Evolutionary conservation across 2,888 invertebrate species (phyloP).

Genomic region (Clostera curtula): DNA sequence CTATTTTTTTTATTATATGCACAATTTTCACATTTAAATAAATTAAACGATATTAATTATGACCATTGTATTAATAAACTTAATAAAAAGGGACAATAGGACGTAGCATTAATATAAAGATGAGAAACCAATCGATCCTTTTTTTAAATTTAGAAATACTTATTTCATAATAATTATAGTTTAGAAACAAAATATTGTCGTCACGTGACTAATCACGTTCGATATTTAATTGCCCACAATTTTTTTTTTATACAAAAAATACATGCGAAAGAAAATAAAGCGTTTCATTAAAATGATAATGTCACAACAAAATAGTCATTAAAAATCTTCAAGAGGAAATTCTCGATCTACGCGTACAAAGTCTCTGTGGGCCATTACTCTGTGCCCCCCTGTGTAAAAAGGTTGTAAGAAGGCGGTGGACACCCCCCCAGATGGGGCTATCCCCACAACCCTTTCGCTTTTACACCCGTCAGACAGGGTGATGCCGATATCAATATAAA

Average conservation of each 20-base stretch:
- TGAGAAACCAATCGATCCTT: no score
- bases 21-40: no score
- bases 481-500: constrained; percentile 32
- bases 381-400: constrained; percentile 68
- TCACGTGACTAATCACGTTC: no score
- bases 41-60: no score
- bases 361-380: constrained; percentile 58
- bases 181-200: no score
- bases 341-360: constrained; percentile 33
- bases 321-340: constrained; percentile 31
- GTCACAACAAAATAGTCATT: constrained; percentile 26
- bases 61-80: no score
- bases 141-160: no score
- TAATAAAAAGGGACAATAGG: no score
- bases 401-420: constrained; percentile 74
- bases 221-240: no score
- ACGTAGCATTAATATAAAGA: no score
- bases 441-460: constrained; percentile 74
- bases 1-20: no score
- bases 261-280: constrained; percentile 10
- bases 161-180: no score
- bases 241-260: background rate
- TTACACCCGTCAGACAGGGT: constrained; percentile 66
- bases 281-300: constrained; percentile 27
- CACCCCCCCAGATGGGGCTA: constrained; percentile 50